Evolutionary conservation across 35 echinoderm and acorn worm genomes (phyloP), one percentile per base, ranked within the genome.

Genomic region (Apostichopus californicus): DNA sequence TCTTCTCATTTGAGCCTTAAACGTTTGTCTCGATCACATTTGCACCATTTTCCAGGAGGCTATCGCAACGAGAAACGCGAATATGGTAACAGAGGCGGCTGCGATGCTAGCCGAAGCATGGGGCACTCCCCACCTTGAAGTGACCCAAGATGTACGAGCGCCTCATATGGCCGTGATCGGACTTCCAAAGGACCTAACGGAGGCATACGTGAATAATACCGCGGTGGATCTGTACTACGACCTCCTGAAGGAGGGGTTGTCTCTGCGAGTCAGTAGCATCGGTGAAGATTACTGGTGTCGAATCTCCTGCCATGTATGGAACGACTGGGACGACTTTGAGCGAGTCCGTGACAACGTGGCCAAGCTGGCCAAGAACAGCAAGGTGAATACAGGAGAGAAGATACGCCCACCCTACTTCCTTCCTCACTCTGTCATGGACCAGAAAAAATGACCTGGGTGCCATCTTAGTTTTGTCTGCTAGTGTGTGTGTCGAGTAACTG

Each of bases 91-190:
- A 11, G 22, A 85, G 54, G 96, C 96, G 25, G 92, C 94, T 53
- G 77, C 93, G 0, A 98, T 98, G 96, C 34, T 98, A 17, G 78
- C 94, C 17, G 78, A 92, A 77, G 94, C 94, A 10, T 95, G 94
- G 96, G 90, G 86, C 8, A 92, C 96, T 14, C 54, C 60, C 25
- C 59, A 59, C n/a, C 57, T 98, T 15, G 56, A 55, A 68, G 81
- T 94, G 4, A 87, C 68, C 7, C 13, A 18, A 59, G 65, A 79
- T 2, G 15, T 95, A 92, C 93, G 92, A 78, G 94, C 96, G 34
- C 96, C 96, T 0, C 93, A 78, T n/a, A 98, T 98, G 96, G 73
- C 79, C 12, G 25, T 98, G 3, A 77, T 98, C 6, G 90, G 72
- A 13, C 71, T 98, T 6, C 96, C 96, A 58, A 20, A 85, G 17